Evolutionary conservation across 2,797 vertebrate species (phyloP).

Genomic region (Staurois parvus): DNA sequence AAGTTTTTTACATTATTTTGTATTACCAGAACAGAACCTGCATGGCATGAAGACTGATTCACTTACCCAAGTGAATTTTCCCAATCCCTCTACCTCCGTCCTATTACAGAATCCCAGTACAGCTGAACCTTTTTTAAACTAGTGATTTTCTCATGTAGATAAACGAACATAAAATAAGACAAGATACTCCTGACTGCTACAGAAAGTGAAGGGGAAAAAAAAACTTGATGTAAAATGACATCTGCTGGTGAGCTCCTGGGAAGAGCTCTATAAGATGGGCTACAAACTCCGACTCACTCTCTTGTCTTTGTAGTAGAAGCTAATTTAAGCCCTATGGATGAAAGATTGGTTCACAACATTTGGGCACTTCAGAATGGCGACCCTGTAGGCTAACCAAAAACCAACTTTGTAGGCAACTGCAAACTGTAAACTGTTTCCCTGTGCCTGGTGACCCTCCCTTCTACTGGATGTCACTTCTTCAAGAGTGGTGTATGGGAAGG

Average conservation of each 20-base stretch:
- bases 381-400: conserved; percentile 21
- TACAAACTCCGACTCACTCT: neutral
- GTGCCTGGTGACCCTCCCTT: conserved; percentile 18
- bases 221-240: neutral
- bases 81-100: no score
- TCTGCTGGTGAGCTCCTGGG: conserved; percentile 25
- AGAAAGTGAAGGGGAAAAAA: neutral
- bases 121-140: neutral
- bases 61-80: no score
- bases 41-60: no score
- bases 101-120: neutral
- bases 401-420: conserved; percentile 9
- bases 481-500: conserved; percentile 26
- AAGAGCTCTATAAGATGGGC: neutral
- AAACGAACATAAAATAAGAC: no score
- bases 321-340: conserved; percentile 23
- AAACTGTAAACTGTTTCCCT: neutral
- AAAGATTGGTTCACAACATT: conserved; percentile 10
- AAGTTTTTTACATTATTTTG: no score
- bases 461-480: conserved; percentile 31
- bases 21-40: no score
- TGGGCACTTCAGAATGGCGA: conserved; percentile 16
- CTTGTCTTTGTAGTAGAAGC: neutral
- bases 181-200: neutral
- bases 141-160: neutral